These are phyloP conservation scores for Clarias pachynema DNA, from an alignment of 2,797 vertebrate genomes.

Conservation along the genomic window DNA sequence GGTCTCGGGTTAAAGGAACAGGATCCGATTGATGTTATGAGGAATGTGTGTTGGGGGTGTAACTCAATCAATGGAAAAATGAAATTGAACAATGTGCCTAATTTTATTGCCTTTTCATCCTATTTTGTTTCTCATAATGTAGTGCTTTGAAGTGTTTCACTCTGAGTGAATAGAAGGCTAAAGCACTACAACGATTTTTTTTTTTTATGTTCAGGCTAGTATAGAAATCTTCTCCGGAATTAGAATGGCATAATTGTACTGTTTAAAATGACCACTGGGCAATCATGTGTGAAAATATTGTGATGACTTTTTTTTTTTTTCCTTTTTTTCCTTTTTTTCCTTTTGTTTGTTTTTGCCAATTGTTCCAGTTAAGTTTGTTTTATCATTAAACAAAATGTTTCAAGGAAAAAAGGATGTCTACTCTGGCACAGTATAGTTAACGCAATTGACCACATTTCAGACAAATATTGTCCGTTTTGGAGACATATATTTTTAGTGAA, in stretches of 20 bases:
- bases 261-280: neutral
- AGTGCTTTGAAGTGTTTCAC: conserved; percentile 24
- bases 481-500: neutral
- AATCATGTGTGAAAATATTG: neutral
- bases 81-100: conserved; percentile 12
- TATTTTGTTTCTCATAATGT: conserved; percentile 25
- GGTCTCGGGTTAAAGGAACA: conserved; percentile 5
- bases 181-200: conserved; percentile 20
- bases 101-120: conserved; percentile 6
- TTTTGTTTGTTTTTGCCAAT: too few species aligned
- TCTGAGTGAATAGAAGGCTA: neutral
- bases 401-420: neutral
- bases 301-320: neutral
- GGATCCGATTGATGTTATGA: conserved; percentile 36
- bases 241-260: neutral
- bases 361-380: neutral
- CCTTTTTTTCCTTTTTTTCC: too few species aligned
- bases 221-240: neutral
- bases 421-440: neutral
- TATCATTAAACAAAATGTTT: neutral
- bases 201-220: neutral
- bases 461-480: neutral
- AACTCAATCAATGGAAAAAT: conserved; percentile 8
- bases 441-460: neutral
- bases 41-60: conserved; percentile 19